Conservation (phyloP, 2,797 vertebrate species). For the Dipus sagitta region DNA sequence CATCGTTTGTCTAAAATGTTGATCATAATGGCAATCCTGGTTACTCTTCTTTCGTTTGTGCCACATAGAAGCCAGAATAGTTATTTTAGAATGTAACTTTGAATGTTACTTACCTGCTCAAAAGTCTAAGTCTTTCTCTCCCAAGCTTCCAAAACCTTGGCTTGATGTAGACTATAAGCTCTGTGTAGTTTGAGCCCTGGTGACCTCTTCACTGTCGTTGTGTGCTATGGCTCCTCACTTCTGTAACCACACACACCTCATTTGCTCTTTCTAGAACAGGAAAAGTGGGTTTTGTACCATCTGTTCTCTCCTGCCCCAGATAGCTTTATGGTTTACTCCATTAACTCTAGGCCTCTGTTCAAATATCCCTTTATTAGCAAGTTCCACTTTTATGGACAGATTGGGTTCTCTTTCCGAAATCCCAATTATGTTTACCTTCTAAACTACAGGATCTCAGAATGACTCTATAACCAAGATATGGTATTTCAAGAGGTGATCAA, state of each 20-base stretch:
- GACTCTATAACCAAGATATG: background rate
- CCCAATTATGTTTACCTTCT: background rate
- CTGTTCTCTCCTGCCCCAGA: background rate
- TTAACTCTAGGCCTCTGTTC: background rate
- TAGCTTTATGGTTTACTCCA: background rate
- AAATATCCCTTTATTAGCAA: conserved; percentile 9
- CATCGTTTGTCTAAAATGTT: background rate
- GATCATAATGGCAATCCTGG: background rate
- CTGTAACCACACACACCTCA: background rate
- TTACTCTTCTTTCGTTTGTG: background rate
- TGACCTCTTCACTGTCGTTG: background rate
- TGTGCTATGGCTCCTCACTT: background rate
- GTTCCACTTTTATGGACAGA: background rate
- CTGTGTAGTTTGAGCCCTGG: background rate
- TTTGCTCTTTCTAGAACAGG: background rate
- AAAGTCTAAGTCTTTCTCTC: conserved; percentile 16
- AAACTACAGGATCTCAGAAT: background rate
- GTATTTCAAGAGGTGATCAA: background rate
- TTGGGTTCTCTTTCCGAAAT: background rate
- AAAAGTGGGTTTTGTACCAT: background rate
- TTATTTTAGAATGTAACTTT: background rate
- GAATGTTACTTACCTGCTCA: background rate
- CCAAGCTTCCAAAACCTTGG: background rate
- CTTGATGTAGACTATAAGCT: background rate
- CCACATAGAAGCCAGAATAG: background rate